phyloP scores from a whole-genome alignment of 2,888 invertebrate species.

The Leucozona laternaria region DNA sequence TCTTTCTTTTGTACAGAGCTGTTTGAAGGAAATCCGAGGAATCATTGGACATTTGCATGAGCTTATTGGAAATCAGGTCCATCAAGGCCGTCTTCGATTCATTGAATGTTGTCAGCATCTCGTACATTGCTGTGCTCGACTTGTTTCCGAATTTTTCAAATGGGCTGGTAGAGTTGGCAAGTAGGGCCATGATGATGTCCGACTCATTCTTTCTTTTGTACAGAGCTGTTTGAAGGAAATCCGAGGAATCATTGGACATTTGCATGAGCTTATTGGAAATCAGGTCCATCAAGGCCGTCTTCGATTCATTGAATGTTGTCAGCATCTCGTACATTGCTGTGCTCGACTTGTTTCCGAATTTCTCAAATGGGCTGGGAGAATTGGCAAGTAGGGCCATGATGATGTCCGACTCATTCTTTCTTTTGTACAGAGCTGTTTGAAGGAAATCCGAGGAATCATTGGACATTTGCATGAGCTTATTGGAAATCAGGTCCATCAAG shows the following conservation, averaged over 20 bases:
- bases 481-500: background rate
- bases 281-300: background rate
- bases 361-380: slow-evolving; percentile 5
- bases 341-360: slow-evolving; percentile 1
- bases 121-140: background rate
- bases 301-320: background rate
- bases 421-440: background rate
- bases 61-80: background rate
- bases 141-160: slow-evolving; percentile 9
- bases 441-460: background rate
- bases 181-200: background rate
- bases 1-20: background rate
- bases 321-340: background rate
- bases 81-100: background rate
- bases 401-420: slow-evolving; percentile 13
- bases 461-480: background rate
- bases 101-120: background rate
- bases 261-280: background rate
- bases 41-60: background rate
- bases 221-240: background rate
- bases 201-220: background rate
- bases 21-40: background rate
- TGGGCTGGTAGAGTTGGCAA: background rate
- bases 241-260: background rate
- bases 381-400: background rate